Base-by-base conservation (phyloP, 2,888 invertebrate genomes). In the Lochmaea crataegi region DNA sequence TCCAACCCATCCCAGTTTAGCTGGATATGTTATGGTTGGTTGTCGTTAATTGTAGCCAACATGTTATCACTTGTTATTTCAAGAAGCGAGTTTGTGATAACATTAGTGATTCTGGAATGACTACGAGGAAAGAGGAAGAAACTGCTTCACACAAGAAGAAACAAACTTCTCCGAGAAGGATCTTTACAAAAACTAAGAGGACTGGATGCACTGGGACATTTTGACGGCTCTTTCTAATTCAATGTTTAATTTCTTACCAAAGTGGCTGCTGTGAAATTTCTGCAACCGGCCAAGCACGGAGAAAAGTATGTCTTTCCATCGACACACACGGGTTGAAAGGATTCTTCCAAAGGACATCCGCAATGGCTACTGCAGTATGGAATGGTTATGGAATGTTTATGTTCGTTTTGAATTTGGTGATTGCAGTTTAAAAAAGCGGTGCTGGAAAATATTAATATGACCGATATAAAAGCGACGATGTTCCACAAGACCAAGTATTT, bases 241-340 rank as follows among this genome's bases (percentile, higher is more conserved):
- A 80, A n/a, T 41, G 12, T 18, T 79, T 77, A 85, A 84, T 81
- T 85, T 2, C 87, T 77, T 77, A 85, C 87, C 74, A 88, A 88
- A n/a, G 88, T 84, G n/a, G 83, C 79, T 2, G 85, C 79, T 63
- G 87, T 82, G 3, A 81, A 79, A 6, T 69, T 79, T 7, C 84
- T 85, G 82, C 94, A 94, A 1, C 94, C 94, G 2, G 94, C 94
- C 80, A 91, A 90, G 84, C 94, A 94, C 0, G 94, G 92, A 0
- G 92, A 92, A 82, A 91, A 94, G 83, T 90, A 94, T 0, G 91
- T 92, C 7, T 87, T 84, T 74, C 88, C 89, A 74, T 87, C 87
- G 2, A 90, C 88, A 80, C 93, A 93, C 41, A 93, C 89, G 0
- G 93, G 93, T 70, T 89, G 88, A 80, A 92, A 93, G 22, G 85